Base-by-base conservation (phyloP, 2,797 vertebrate genomes). In the Bryconaethiops microstoma region DNA sequence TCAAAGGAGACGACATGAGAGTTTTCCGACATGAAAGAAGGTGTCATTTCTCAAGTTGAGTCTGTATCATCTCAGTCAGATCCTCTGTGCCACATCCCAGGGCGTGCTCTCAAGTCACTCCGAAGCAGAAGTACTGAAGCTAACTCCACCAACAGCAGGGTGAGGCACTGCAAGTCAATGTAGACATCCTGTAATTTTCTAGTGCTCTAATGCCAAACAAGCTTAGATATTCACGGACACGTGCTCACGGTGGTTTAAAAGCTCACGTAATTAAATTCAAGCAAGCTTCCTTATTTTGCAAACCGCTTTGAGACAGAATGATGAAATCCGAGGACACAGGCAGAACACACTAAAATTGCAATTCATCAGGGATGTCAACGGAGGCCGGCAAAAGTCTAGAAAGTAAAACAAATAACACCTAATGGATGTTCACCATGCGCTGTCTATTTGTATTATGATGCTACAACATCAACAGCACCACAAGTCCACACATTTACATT, bases 171-270 rank as follows among this genome's bases (percentile, higher is more conserved):
- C 23, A 52, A 29, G 14, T 55, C 17, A 76, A 75, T 74, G 70
- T 23, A 40, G 60, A 67, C 19, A 23, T 65, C 76, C 40, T 74
- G 60, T 79, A 84, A 83, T 74, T 82, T 57, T 69, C 7, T 78
- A 40, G 60, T 67, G 25, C n/a, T 19, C 45, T 72, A 73, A 72
- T 77, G 19, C 62, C 16, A 64, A 64, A 59, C 48, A 54, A 71
- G 50, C 55, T 7, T 63, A 23, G 45, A 71, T 42, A 76, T 35
- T 76, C 73, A 54, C 19, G 64, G 52, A 29, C 21, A 48, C 29
- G 55, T 35, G 12, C 17, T 16, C 0, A 12, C 1, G 19, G 59
- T 35, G 42, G 17, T 54, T 48, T 75, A 45, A 76, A 63, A 21
- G 16, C 23, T 17, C 1, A 52, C 5, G 8, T 50, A 16, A 75